Base-by-base conservation (phyloP, 1,140 invertebrate genomes). In the Ectropis grisescens region DNA sequence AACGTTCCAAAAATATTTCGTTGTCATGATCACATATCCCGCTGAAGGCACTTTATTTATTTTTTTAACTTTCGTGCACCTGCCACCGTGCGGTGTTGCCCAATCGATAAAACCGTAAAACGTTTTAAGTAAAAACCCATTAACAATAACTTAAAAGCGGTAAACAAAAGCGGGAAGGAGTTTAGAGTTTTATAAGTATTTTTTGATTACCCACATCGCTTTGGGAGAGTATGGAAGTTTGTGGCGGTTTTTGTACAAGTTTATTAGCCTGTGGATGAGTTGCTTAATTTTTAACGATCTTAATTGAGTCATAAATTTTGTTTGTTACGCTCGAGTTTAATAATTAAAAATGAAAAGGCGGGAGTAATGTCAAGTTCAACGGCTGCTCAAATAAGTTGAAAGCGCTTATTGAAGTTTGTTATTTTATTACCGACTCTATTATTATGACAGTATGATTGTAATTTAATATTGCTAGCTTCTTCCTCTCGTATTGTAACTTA, bases 101-200 rank as follows among this genome's bases (percentile, higher is more conserved):
- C 36, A 45, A 52, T 58, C 52, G 40, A 65, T 52, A 59, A 56
- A 59, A 25, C 49, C 33, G 34, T 67, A 51, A 69, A 54, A 55
- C 39, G 41, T 32, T 39, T 58, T 57, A 61, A 61, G 64, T 64
- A 59, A 58, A 55, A 62, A 50, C 42, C 53, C 53, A 67, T 72
- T 67, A 67, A 58, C 53, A 47, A 39, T 47, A 47, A 59, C 55
- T 52, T 71, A 52, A 61, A 57, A 58, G 51, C 41, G 33, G 39
- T 58, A 55, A 67, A 58, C 57, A 58, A 58, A 65, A 51, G 16
- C 31, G 11, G 22, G 33, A 39, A 41, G 23, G 30, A 14, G 35
- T n/a, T 13, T 29, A 23, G 26, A 33, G 13, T 36, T 33, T 32
- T 42, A 31, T n/a, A 32, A 31, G 13, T 27, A 15, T 33, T 30